phyloP scores from a whole-genome alignment of 2,888 invertebrate genomes.

The Megamerina dolium region DNA sequence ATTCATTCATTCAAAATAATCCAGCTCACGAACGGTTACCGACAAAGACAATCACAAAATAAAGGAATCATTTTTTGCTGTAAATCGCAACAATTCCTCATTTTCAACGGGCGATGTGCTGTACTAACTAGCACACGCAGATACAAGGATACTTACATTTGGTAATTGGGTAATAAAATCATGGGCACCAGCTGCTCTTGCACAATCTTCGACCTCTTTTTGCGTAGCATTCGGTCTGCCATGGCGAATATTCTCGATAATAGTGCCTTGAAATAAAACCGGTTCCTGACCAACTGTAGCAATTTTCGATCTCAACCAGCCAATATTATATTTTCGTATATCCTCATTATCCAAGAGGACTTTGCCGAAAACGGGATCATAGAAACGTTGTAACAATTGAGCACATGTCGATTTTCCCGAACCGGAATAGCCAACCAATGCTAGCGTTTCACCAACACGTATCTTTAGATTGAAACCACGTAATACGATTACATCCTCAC shows the following conservation, averaged over 20 bases:
- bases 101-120: no score
- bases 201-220: conserved; percentile 64
- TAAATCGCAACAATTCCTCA: no score
- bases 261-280: conserved; percentile 73
- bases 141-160: conserved; percentile 52
- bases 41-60: no score
- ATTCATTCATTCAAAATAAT: no score
- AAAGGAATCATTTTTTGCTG: no score
- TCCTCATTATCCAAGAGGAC: conserved; percentile 60
- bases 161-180: conserved; percentile 69
- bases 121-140: no score
- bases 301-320: conserved; percentile 69
- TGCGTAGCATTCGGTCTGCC: conserved; percentile 65
- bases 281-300: conserved; percentile 88
- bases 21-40: no score
- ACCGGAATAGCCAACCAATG: conserved; percentile 68
- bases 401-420: conserved; percentile 80
- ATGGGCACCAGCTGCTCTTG: conserved; percentile 70
- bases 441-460: conserved; percentile 63
- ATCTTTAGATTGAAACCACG: conserved; percentile 61
- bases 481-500: conserved; percentile 65
- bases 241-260: conserved; percentile 63
- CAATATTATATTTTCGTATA: conserved; percentile 61
- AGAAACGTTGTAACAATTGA: conserved; percentile 69
- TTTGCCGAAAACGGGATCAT: conserved; percentile 58